Evolutionary conservation across 2,888 invertebrate genomes (phyloP).

Genomic region (Cheilosia variabilis): DNA sequence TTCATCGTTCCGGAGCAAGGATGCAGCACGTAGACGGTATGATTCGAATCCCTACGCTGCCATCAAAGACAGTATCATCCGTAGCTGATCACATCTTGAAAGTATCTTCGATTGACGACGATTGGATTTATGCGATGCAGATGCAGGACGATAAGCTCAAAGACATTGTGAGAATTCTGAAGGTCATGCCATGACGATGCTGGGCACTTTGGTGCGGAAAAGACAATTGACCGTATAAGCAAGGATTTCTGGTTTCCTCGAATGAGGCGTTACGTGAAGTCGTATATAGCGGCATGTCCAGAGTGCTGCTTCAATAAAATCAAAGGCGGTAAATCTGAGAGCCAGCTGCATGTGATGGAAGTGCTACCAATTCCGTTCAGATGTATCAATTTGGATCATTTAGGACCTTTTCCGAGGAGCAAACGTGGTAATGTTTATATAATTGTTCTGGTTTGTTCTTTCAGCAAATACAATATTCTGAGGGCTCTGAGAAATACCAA

Average conservation of each 20-base stretch:
- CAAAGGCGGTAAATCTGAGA: too few relatives aligned
- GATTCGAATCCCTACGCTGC: conserved; percentile 49
- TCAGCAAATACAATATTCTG: too few relatives aligned
- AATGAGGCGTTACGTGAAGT: conserved; percentile 12
- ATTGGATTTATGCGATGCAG: conserved; percentile 2
- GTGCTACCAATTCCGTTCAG: conserved; percentile 45
- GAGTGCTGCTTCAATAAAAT: too few relatives aligned
- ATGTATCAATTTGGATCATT: too few relatives aligned
- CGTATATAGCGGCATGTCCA: too few relatives aligned
- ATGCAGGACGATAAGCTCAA: conserved; percentile 6
- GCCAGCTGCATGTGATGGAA: conserved; percentile 10
- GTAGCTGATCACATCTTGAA: conserved; percentile 13
- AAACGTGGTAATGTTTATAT: too few relatives aligned
- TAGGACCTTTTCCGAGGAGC: too few relatives aligned
- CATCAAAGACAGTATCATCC: conserved; percentile 24
- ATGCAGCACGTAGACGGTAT: conserved; percentile 49
- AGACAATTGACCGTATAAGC: conserved; percentile 26
- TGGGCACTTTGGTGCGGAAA: conserved; percentile 1
- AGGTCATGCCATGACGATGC: conserved; percentile 27
- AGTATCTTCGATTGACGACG: not conserved
- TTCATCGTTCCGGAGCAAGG: conserved; percentile 33
- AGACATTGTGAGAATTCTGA: not conserved
- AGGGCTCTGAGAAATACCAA: too few relatives aligned
- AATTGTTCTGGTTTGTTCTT: too few relatives aligned
- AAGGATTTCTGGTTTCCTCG: conserved; percentile 71